A percentile compares a stretch with the other conserved stretches of the same genome.
These are phyloP conservation scores for Meriones psammophilus DNA, from an alignment of 2,797 vertebrate species.

Conservation along the genomic window DNA sequence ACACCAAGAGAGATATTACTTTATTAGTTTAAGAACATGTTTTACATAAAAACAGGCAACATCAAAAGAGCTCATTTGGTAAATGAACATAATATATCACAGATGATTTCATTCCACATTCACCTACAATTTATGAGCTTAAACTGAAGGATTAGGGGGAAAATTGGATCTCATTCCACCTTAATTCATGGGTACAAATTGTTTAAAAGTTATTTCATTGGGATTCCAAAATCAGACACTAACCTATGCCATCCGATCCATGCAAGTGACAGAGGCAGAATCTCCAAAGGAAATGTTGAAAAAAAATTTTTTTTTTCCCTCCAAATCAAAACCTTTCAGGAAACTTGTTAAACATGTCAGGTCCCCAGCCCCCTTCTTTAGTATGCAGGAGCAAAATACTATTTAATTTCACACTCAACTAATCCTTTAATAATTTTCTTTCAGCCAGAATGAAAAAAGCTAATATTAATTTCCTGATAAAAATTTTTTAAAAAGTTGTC, in stretches of 20 bases:
- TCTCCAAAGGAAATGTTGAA: conserved; percentile 76
- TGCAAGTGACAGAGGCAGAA: conserved; percentile 75
- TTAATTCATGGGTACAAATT: conserved; percentile 79
- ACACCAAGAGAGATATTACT: conserved; percentile 82
- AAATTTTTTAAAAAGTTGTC: conserved; percentile 81
- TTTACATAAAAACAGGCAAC: conserved; percentile 83
- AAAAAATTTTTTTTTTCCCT: conserved; percentile 57
- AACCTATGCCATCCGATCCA: conserved; percentile 79
- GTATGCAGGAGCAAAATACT: conserved; percentile 86
- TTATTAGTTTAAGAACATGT: conserved; percentile 83
- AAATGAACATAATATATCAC: conserved; percentile 82
- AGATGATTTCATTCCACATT: conserved; percentile 81
- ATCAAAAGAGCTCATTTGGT: conserved; percentile 78
- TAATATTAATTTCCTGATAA: conserved; percentile 88
- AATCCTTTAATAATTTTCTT: conserved; percentile 88
- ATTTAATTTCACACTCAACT: conserved; percentile 90
- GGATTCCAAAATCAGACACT: conserved; percentile 82
- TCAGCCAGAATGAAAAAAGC: conserved; percentile 85
- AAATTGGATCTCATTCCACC: conserved; percentile 72
- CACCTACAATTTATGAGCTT: conserved; percentile 81
- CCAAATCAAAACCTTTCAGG: conserved; percentile 81
- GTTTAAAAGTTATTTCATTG: conserved; percentile 83
- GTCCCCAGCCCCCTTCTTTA: conserved; percentile 82
- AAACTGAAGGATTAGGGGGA: conserved; percentile 79
- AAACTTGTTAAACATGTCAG: conserved; percentile 81